Evolutionary conservation across 2,797 vertebrate genomes (phyloP), one percentile per base, ranked within the genome.

Genomic region (Telmatherina bonti): DNA sequence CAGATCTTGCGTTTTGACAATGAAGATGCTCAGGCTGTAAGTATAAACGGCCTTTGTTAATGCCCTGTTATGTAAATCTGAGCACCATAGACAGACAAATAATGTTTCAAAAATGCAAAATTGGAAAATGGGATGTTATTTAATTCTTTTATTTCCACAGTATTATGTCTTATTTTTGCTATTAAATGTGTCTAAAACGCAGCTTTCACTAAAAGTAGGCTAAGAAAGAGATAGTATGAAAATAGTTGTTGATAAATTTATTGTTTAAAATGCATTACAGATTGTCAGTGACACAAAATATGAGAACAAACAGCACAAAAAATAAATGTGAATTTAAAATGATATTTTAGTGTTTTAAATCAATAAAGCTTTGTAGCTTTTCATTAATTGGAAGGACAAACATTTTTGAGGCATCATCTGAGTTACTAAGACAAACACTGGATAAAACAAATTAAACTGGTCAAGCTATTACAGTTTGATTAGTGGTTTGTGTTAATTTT

Each of bases 1-100:
- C 93, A 98, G 80, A 93, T 98, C 81, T 93, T 99, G 36, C 93
- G 58, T 7, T 99, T 99, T 78, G 96, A 97, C 60, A 82, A 92
- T 0, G 95, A 98, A 38, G 96, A 98, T 13, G 97, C 97, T 63
- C 96, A 96, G 83, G 94, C 96, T 49, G 97, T 98, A 79, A 94
- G 97, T 96, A 26, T 33, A 43, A 56, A 9, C 20, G 11, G 10
- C n/a, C 33, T 22, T 29, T 68, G 26, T 43, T 45, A 1, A 12
- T 10, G n/a, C 9, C 8, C 45, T 47, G n/a, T n/a, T 45, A 43
- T 45, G 20, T 45, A 45, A 47, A 45, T 45, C 26, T 29, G 36
- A 18, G 36, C 15, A 29, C 4, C 41, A 27, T 1, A 15, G 27
- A 62, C 5, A 12, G 8, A 53, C 7, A 30, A 7, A 3, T 52